Percentiles rank a stretch among this genome's conserved stretches.
Conservation (phyloP, 64 coral and sea anemone genomes). For the Pocillopora verrucosa region DNA sequence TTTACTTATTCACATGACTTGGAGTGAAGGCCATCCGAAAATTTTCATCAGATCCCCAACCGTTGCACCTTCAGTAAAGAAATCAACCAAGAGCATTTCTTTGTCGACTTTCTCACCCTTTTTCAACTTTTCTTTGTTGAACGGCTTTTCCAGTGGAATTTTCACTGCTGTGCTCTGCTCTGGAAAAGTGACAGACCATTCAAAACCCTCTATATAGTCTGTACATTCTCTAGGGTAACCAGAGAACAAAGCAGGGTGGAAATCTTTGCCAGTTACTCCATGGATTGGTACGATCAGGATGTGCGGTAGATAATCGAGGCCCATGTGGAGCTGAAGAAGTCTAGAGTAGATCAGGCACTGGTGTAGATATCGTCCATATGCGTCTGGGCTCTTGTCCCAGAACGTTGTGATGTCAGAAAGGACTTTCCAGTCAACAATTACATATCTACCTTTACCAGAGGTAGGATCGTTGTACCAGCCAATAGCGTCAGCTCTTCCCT, state of each 20-base stretch:
- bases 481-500: slow-evolving; percentile 41
- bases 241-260: slow-evolving; percentile 43
- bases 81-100: background rate
- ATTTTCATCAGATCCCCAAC: background rate
- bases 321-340: slow-evolving; percentile 53
- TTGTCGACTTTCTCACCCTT: background rate
- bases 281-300: slow-evolving; percentile 61
- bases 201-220: background rate
- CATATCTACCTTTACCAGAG: background rate
- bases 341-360: slow-evolving; percentile 59
- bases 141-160: background rate
- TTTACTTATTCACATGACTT: no score
- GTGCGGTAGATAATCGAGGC: slow-evolving; percentile 37
- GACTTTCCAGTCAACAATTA: slow-evolving; percentile 74
- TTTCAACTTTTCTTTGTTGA: background rate
- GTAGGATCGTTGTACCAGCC: slow-evolving; percentile 5
- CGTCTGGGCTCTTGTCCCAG: slow-evolving; percentile 13
- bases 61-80: background rate
- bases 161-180: background rate
- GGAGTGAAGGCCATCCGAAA: background rate
- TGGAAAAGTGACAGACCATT: slow-evolving; percentile 36
- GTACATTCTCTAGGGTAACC: slow-evolving; percentile 52
- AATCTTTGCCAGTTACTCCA: slow-evolving; percentile 17
- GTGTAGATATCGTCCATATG: slow-evolving; percentile 54
- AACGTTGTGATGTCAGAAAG: slow-evolving; percentile 30